These are phyloP conservation scores for Morbakka virulenta DNA, from an alignment of 30 jellyfish, hydroid and myxozoan genomes.

Conservation along the genomic window DNA sequence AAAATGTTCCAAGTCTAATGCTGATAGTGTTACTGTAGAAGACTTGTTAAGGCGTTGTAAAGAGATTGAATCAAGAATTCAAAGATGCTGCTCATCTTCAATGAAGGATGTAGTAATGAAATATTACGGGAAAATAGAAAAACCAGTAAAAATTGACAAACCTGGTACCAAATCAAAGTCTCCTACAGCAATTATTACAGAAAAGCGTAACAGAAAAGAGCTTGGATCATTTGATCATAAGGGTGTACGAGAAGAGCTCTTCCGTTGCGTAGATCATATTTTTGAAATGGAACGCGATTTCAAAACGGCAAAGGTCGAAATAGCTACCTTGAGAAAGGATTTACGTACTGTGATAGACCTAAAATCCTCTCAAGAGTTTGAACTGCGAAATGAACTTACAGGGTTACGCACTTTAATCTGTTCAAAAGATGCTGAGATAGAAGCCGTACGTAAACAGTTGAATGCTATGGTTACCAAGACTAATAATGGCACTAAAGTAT, in stretches of 20 bases:
- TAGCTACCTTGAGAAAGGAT: slow-evolving; percentile 36
- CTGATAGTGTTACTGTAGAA: background rate
- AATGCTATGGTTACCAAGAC: background rate
- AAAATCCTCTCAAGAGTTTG: background rate
- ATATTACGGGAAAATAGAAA: slow-evolving; percentile 16
- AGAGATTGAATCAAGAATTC: slow-evolving; percentile 58
- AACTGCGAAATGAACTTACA: background rate
- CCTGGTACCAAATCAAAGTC: background rate
- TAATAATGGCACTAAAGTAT: background rate
- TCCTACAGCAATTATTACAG: background rate
- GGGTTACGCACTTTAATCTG: background rate
- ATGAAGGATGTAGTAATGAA: slow-evolving; percentile 53
- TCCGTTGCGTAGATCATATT: slow-evolving; percentile 75
- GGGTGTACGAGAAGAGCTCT: slow-evolving; percentile 63
- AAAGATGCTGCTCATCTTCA: slow-evolving; percentile 63
- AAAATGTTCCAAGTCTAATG: background rate
- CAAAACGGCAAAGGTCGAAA: slow-evolving; percentile 80
- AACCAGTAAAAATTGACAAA: slow-evolving; percentile 25
- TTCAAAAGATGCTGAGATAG: background rate
- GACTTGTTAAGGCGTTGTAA: slow-evolving; percentile 57
- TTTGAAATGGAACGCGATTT: slow-evolving; percentile 70
- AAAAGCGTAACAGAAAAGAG: background rate
- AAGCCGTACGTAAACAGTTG: background rate
- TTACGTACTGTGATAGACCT: background rate
- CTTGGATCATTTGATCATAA: slow-evolving; percentile 24